phyloP scores from a whole-genome alignment of 1,140 invertebrate genomes.

The Ctenoplectra terminalis region DNA sequence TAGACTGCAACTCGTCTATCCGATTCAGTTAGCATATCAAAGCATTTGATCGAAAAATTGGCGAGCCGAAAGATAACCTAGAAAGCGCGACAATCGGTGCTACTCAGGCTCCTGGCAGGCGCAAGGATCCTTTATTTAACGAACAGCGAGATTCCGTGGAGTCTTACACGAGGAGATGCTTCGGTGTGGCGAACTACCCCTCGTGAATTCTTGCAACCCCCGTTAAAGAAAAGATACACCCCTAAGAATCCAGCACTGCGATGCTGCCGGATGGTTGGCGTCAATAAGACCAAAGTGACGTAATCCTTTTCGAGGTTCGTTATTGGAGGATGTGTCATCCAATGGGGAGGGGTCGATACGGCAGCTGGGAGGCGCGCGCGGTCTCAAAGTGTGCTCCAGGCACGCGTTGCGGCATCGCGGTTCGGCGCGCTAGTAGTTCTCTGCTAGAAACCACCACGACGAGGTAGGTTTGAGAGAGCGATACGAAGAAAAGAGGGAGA shows the following conservation, averaged over 20 bases:
- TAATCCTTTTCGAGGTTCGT: constrained; percentile 76
- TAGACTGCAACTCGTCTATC: no score
- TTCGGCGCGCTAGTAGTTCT: constrained; percentile 56
- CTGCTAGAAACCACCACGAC: constrained; percentile 28
- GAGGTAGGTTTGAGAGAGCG: constrained; percentile 19
- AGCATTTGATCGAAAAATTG: not conserved
- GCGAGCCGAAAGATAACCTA: not conserved
- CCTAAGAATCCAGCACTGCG: constrained; percentile 56
- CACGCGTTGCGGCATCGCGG: constrained; percentile 61
- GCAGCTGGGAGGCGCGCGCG: constrained; percentile 61
- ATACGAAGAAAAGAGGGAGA: constrained; percentile 29
- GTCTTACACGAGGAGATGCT: not conserved
- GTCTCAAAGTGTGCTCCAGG: constrained; percentile 55
- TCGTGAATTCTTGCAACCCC: constrained; percentile 39
- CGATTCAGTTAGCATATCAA: not conserved
- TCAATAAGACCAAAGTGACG: constrained; percentile 81
- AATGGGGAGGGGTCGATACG: constrained; percentile 79
- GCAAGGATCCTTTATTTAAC: constrained; percentile 24
- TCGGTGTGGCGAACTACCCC: not conserved
- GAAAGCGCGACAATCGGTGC: not conserved
- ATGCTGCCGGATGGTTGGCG: constrained; percentile 72
- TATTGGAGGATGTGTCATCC: constrained; percentile 81
- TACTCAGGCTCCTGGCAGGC: not conserved
- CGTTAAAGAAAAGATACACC: constrained; percentile 36
- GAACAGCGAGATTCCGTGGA: constrained; percentile 4